A percentile compares a stretch with the other conserved stretches of the same genome.
phyloP scores from a whole-genome alignment of 2,113 vertebrate genomes.

The Vimba vimba region DNA sequence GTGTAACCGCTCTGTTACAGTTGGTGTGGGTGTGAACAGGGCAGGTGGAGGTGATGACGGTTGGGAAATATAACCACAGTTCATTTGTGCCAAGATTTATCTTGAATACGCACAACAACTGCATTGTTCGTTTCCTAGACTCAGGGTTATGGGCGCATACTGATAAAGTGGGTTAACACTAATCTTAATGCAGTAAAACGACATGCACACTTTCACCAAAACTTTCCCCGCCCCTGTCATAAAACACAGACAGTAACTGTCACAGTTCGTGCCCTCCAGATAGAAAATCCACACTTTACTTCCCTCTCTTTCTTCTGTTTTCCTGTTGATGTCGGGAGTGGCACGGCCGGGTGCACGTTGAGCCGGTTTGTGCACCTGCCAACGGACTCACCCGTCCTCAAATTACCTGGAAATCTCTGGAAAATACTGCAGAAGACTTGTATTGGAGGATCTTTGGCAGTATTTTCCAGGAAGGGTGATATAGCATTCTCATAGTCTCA shows the following conservation, averaged over 20 bases:
- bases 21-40: conserved; percentile 33
- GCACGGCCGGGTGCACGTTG: not conserved
- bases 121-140: not conserved
- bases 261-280: not conserved
- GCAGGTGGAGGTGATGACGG: conserved; percentile 30
- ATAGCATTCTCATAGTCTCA: not conserved
- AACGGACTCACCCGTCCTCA: conserved; percentile 28
- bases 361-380: conserved; percentile 40
- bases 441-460: not conserved
- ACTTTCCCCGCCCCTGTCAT: conserved; percentile 7
- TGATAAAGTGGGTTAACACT: not conserved
- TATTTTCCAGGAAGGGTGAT: not conserved
- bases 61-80: conserved; percentile 28
- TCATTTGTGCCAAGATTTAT: not conserved
- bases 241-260: conserved; percentile 40
- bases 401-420: conserved; percentile 41
- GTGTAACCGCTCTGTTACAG: conserved; percentile 34
- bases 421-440: conserved; percentile 2
- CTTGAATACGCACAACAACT: not conserved
- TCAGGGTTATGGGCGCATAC: not conserved
- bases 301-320: conserved; percentile 26
- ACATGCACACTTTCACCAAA: not conserved
- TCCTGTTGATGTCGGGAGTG: not conserved
- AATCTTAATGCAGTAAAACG: not conserved
- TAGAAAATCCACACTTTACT: not conserved